Percentiles rank a stretch among this genome's conserved stretches.
These are phyloP conservation scores for Porites rus DNA, from an alignment of 92 coral and sea anemone species.

Conservation along the genomic window DNA sequence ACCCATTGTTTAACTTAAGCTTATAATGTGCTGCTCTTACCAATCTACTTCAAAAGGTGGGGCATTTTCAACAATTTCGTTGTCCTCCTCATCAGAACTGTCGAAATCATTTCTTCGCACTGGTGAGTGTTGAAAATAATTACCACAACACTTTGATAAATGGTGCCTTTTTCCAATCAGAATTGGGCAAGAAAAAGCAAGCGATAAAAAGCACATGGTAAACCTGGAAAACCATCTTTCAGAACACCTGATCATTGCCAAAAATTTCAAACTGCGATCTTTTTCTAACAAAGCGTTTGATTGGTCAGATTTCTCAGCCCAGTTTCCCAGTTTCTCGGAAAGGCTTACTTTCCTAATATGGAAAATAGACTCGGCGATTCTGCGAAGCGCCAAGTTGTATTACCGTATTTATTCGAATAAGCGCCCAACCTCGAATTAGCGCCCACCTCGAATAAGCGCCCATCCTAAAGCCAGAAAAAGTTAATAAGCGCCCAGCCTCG, in stretches of 20 bases:
- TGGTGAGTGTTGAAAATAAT: constrained; percentile 41
- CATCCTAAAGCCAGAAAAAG: too few species aligned
- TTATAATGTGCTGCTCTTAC: constrained; percentile 27
- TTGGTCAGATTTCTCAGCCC: constrained; percentile 33
- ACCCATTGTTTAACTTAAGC: too few species aligned
- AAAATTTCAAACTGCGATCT: constrained; percentile 2
- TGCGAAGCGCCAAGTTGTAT: not conserved
- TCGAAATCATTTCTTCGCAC: constrained; percentile 69
- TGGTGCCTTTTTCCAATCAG: not conserved
- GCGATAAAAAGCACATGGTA: too few species aligned
- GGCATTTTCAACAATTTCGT: constrained; percentile 49
- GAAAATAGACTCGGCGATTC: not conserved
- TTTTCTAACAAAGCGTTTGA: constrained; percentile 33
- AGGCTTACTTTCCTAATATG: constrained; percentile 28
- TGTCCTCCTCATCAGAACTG: constrained; percentile 86
- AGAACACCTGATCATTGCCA: constrained; percentile 9
- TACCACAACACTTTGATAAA: not conserved
- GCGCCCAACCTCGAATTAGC: too few species aligned
- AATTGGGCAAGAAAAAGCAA: not conserved
- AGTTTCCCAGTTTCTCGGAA: not conserved
- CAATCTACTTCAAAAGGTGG: constrained; percentile 80
- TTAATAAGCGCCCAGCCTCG: too few species aligned
- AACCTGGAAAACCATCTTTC: constrained; percentile 61
- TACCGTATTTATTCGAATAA: too few species aligned
- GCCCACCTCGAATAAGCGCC: too few species aligned